Evolutionary conservation across 2,113 vertebrate species (phyloP).

Genomic region (Sitta europaea): DNA sequence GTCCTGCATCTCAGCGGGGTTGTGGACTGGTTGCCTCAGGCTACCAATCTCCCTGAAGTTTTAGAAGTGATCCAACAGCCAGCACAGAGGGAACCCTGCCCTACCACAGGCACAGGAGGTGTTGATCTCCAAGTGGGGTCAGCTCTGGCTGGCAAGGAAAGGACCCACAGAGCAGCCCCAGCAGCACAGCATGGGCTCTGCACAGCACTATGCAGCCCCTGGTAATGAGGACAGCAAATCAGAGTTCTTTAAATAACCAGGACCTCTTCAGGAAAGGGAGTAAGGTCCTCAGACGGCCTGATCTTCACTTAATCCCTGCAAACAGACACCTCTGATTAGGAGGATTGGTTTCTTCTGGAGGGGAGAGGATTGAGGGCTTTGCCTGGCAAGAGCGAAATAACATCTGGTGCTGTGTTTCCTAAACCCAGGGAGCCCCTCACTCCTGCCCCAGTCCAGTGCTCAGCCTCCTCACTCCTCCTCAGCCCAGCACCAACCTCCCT

Average conservation of each 20-base stretch:
- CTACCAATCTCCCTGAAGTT: background rate
- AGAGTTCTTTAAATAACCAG: constrained; percentile 22
- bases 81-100: background rate
- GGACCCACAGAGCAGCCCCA: background rate
- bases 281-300: background rate
- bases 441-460: background rate
- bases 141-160: background rate
- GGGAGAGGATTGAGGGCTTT: background rate
- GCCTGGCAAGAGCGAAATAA: background rate
- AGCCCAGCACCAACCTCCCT: background rate
- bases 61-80: background rate
- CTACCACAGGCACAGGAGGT: accelerated
- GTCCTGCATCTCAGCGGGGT: background rate
- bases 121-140: background rate
- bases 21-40: background rate
- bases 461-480: background rate
- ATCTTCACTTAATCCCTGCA: constrained; percentile 22
- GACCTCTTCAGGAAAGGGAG: background rate
- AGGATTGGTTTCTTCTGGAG: constrained; percentile 9
- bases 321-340: constrained; percentile 45
- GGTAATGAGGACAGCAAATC: background rate
- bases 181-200: background rate
- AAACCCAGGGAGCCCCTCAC: background rate
- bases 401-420: background rate
- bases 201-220: accelerated